Evolutionary conservation across 2,888 invertebrate species (phyloP).

Genomic region (Netelia inedita): DNA sequence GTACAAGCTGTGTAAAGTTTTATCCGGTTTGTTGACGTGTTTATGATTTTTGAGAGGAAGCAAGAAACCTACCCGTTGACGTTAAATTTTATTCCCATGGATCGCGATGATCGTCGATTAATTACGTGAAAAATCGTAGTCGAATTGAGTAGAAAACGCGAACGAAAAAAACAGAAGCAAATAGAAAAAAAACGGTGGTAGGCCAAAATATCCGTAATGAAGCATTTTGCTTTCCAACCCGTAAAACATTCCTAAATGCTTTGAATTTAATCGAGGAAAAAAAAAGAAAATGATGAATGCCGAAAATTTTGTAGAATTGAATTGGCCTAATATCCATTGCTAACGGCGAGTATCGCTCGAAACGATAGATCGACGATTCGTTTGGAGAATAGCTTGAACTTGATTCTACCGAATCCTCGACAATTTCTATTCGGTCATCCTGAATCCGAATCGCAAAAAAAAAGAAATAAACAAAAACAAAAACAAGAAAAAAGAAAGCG

Average conservation of each 20-base stretch:
- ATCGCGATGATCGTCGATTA: slow-evolving; percentile 31
- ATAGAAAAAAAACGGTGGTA: slow-evolving; percentile 74
- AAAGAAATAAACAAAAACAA: slow-evolving; percentile 9
- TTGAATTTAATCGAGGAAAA: slow-evolving; percentile 50
- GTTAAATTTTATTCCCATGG: slow-evolving; percentile 41
- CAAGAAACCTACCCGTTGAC: slow-evolving; percentile 73
- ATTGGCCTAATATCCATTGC: slow-evolving; percentile 61
- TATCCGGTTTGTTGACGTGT: slow-evolving; percentile 73
- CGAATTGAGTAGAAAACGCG: slow-evolving; percentile 39
- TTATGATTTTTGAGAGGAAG: slow-evolving; percentile 64
- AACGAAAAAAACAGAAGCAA: slow-evolving; percentile 62
- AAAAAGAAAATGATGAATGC: slow-evolving; percentile 35
- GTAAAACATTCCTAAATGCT: slow-evolving; percentile 51
- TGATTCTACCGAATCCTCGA: slow-evolving; percentile 5
- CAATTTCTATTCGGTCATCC: neutral
- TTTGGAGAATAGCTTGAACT: neutral
- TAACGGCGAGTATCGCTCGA: slow-evolving; percentile 24
- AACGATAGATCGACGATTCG: slow-evolving; percentile 21
- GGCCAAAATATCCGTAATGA: slow-evolving; percentile 31
- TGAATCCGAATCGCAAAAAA: slow-evolving; percentile 21
- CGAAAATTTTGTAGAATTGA: slow-evolving; percentile 48
- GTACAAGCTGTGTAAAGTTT: slow-evolving; percentile 76
- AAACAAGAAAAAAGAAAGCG: slow-evolving; percentile 20
- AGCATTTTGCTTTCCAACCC: slow-evolving; percentile 25
- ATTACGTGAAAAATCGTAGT: slow-evolving; percentile 15